These are phyloP conservation scores for Catocala sponsa DNA, from an alignment of 2,888 invertebrate genomes.

Conservation along the genomic window DNA sequence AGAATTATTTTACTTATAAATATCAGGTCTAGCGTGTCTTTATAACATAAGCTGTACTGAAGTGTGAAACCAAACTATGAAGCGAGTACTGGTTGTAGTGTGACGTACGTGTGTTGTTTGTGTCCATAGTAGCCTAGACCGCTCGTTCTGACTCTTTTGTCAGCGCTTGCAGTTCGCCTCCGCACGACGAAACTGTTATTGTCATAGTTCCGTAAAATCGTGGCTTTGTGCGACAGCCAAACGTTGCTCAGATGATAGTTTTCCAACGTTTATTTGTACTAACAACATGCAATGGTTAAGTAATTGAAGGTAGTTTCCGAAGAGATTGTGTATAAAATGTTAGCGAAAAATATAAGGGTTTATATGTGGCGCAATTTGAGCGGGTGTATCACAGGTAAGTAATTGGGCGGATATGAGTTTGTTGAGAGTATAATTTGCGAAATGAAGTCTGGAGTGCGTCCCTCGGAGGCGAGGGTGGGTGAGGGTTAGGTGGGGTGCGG, in stretches of 20 bases:
- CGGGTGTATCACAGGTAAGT: conserved; percentile 49
- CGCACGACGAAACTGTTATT: conserved; percentile 13
- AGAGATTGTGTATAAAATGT: conserved; percentile 3
- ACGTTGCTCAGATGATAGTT: conserved; percentile 1
- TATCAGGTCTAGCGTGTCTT: too few relatives aligned
- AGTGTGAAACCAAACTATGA: too few relatives aligned
- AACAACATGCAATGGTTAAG: conserved; percentile 3
- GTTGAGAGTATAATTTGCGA: conserved; percentile 51
- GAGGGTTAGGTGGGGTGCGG: background rate
- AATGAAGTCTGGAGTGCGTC: conserved; percentile 43
- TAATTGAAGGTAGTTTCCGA: background rate
- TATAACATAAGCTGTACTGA: too few relatives aligned
- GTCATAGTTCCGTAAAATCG: conserved; percentile 16
- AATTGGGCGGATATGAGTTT: conserved; percentile 52
- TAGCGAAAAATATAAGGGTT: conserved; percentile 27
- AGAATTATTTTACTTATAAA: too few relatives aligned
- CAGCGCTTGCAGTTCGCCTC: conserved; percentile 9
- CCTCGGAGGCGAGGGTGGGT: conserved; percentile 10
- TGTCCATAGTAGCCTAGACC: too few relatives aligned
- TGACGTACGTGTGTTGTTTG: too few relatives aligned
- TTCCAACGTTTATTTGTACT: background rate
- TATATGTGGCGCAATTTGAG: conserved; percentile 40
- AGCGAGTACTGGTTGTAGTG: too few relatives aligned
- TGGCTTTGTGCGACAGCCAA: conserved; percentile 4
- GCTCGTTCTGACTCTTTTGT: background rate